These are phyloP conservation scores for Tragelaphus buxtoni DNA, from an alignment of 2,113 vertebrate genomes.

Conservation along the genomic window DNA sequence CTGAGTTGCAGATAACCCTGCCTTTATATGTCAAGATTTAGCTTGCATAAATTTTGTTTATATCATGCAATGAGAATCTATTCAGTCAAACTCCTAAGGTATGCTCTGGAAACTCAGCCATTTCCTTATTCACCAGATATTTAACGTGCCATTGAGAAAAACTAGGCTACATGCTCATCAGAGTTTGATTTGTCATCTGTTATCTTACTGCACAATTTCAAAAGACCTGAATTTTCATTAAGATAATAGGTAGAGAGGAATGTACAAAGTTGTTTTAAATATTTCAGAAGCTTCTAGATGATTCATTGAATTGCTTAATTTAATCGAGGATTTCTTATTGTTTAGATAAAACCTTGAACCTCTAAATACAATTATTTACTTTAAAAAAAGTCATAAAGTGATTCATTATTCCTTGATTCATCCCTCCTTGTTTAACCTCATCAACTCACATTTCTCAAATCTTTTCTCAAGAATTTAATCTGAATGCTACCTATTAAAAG, in stretches of 20 bases:
- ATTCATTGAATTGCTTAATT: not conserved
- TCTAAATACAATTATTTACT: not conserved
- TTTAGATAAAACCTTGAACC: not conserved
- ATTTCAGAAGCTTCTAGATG: not conserved
- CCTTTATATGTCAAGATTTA: not conserved
- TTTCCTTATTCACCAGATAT: not conserved
- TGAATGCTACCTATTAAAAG: not conserved
- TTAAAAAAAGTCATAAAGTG: not conserved
- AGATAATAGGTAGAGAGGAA: not conserved
- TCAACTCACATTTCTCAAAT: not conserved
- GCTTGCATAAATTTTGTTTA: not conserved
- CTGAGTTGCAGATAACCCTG: not conserved
- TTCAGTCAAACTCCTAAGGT: not conserved
- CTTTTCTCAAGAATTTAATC: not conserved
- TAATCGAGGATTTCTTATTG: not conserved
- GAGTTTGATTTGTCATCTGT: not conserved
- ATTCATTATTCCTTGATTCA: not conserved
- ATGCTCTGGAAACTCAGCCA: not conserved
- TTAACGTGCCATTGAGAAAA: not conserved
- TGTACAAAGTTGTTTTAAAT: not conserved
- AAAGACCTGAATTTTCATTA: not conserved
- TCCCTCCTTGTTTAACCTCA: not conserved
- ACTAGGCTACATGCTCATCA: not conserved
- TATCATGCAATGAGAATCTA: not conserved
- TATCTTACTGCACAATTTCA: not conserved